A percentile compares a stretch with the other conserved stretches of the same genome.
Evolutionary conservation across 2,888 invertebrate genomes (phyloP).

Genomic region (Micoletzkya japonica): DNA sequence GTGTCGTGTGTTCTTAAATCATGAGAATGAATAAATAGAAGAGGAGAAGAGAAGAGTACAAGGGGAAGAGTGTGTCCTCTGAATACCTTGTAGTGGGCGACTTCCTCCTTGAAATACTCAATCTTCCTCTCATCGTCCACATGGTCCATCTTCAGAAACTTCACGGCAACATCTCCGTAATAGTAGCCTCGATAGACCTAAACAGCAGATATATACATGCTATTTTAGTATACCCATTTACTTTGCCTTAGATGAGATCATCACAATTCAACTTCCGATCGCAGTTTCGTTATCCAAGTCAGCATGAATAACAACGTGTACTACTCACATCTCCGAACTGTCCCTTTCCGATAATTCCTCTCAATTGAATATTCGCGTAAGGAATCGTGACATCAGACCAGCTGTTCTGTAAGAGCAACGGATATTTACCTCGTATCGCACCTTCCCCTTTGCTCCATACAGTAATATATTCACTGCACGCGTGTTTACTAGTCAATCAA

Average conservation of each 20-base stretch:
- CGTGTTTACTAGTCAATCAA: too few relatives aligned
- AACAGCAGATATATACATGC: neutral
- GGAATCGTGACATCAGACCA: constrained; percentile 55
- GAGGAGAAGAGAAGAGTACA: too few relatives aligned
- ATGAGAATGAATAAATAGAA: neutral
- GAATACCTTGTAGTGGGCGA: constrained; percentile 78
- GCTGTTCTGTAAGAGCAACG: constrained; percentile 34
- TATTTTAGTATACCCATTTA: too few relatives aligned
- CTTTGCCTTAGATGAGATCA: neutral
- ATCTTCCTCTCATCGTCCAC: constrained; percentile 77
- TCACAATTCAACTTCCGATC: neutral
- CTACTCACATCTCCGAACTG: constrained; percentile 60
- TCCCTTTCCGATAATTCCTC: constrained; percentile 56
- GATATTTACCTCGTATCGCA: constrained; percentile 22
- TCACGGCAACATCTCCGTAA: constrained; percentile 83
- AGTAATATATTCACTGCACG: too few relatives aligned
- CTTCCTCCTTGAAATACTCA: constrained; percentile 92
- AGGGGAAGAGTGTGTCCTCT: too few relatives aligned
- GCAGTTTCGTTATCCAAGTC: neutral
- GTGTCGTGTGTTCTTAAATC: constrained; percentile 91
- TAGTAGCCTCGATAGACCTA: constrained; percentile 82
- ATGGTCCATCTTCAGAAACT: constrained; percentile 88
- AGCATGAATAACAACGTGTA: neutral
- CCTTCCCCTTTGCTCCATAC: neutral
- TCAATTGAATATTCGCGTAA: constrained; percentile 47